Evolutionary conservation across 1,140 invertebrate species (phyloP).

Genomic region (Mizuhopecten yessoensis): DNA sequence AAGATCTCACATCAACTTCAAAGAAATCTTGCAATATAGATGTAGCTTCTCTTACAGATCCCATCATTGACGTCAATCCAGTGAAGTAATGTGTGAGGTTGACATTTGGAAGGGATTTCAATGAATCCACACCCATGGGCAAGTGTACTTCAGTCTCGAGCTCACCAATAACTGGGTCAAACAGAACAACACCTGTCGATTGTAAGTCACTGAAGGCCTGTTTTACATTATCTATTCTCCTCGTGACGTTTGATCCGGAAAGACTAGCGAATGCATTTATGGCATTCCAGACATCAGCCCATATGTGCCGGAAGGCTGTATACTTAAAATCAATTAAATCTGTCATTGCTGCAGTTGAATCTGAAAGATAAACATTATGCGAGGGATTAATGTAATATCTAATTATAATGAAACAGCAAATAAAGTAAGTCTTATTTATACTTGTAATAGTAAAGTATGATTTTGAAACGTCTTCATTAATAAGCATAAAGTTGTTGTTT

Average conservation of each 20-base stretch:
- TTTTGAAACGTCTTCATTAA: too few relatives aligned
- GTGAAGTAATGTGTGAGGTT: background rate
- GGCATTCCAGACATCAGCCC: constrained; percentile 53
- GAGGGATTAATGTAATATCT: too few relatives aligned
- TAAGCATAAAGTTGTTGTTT: background rate
- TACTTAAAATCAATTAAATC: background rate
- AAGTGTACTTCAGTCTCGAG: constrained; percentile 93
- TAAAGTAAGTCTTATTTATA: too few relatives aligned
- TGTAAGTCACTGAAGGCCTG: constrained; percentile 58
- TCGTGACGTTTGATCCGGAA: constrained; percentile 53
- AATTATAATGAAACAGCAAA: too few relatives aligned
- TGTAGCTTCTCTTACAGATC: background rate
- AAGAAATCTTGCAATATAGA: constrained; percentile 48
- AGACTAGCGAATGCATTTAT: constrained; percentile 49
- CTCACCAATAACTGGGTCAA: constrained; percentile 90
- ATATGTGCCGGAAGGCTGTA: background rate
- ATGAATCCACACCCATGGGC: constrained; percentile 94
- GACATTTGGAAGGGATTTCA: constrained; percentile 89
- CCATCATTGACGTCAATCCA: background rate
- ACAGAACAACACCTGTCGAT: constrained; percentile 86
- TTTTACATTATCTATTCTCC: constrained; percentile 56
- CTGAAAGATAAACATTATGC: background rate
- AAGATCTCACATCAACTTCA: constrained; percentile 60
- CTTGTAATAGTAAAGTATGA: too few relatives aligned
- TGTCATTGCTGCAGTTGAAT: background rate